A percentile compares a stretch with the other conserved stretches of the same genome.
Evolutionary conservation across 2,113 vertebrate species (phyloP).

Genomic region (Boleophthalmus pectinirostris): DNA sequence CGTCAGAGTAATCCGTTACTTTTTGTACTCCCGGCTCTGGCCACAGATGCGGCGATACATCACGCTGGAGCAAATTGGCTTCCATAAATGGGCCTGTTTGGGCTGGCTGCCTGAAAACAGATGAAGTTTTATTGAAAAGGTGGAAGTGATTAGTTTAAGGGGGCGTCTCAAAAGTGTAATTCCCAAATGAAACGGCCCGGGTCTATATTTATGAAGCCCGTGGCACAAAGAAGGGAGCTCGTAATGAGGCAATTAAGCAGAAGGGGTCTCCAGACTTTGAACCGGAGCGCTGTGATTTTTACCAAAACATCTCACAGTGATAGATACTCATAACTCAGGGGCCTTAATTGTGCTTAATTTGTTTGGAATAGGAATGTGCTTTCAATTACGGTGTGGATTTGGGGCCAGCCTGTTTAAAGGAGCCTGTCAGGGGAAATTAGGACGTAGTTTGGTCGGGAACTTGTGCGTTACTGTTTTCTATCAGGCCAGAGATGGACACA

Average conservation of each 20-base stretch:
- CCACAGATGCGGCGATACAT: constrained; percentile 74
- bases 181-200: constrained; percentile 92
- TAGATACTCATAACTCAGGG: constrained; percentile 99
- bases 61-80: constrained; percentile 63
- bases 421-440: constrained; percentile 99
- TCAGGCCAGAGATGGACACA: constrained; percentile 76
- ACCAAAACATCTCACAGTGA: constrained; percentile 98
- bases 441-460: constrained; percentile 88
- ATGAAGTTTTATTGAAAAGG: constrained; percentile 85
- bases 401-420: constrained; percentile 90
- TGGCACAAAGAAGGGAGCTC: constrained; percentile 84
- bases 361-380: constrained; percentile 99
- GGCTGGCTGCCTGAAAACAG: constrained; percentile 78
- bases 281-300: constrained; percentile 99
- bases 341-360: constrained; percentile 99
- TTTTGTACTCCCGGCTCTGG: too few species aligned
- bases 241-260: constrained; percentile 99
- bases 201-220: constrained; percentile 89
- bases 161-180: constrained; percentile 90
- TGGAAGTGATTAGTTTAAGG: constrained; percentile 98
- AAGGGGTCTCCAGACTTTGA: constrained; percentile 94
- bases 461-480: constrained; percentile 92
- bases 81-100: constrained; percentile 72
- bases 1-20: too few species aligned
- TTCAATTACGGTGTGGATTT: constrained; percentile 96